Evolutionary conservation across 2,797 vertebrate species (phyloP).

Genomic region (Oreochromis grahami): DNA sequence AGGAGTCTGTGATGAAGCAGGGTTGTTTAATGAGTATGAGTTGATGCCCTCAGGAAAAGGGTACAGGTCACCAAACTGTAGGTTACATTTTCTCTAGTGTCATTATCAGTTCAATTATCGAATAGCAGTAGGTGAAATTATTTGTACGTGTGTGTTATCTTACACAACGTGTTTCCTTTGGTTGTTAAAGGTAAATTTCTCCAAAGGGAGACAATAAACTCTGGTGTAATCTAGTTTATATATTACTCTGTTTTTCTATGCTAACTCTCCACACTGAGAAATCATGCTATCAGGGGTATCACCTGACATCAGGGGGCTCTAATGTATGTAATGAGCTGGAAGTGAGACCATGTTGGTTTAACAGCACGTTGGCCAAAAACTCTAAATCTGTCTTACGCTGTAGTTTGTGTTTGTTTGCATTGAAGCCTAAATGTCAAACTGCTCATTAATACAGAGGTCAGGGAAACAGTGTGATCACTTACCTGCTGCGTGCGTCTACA

Average conservation of each 20-base stretch:
- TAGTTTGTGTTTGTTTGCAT: not conserved
- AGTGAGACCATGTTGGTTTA: not conserved
- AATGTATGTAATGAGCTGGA: not conserved
- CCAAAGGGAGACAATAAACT: not conserved
- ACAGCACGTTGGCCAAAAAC: not conserved
- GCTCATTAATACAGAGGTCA: not conserved
- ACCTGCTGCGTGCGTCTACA: not conserved
- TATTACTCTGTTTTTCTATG: not conserved
- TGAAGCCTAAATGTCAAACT: not conserved
- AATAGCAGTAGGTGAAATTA: too few relatives aligned
- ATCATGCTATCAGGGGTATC: too few relatives aligned
- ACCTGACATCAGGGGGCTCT: rapidly evolving
- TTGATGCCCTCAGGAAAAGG: too few relatives aligned
- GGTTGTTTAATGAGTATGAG: too few relatives aligned
- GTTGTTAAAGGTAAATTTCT: not conserved
- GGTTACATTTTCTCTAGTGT: too few relatives aligned
- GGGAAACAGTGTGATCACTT: not conserved
- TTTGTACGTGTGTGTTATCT: not conserved
- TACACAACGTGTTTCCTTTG: not conserved
- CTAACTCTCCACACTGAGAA: not conserved
- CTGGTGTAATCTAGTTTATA: not conserved
- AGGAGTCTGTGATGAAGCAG: too few relatives aligned
- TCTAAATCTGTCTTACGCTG: not conserved
- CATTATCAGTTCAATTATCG: too few relatives aligned
- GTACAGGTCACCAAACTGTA: too few relatives aligned